A percentile compares a stretch with the other conserved stretches of the same genome.
These are phyloP conservation scores for Danaus plexippus DNA, from an alignment of 1,140 invertebrate genomes.

Conservation along the genomic window DNA sequence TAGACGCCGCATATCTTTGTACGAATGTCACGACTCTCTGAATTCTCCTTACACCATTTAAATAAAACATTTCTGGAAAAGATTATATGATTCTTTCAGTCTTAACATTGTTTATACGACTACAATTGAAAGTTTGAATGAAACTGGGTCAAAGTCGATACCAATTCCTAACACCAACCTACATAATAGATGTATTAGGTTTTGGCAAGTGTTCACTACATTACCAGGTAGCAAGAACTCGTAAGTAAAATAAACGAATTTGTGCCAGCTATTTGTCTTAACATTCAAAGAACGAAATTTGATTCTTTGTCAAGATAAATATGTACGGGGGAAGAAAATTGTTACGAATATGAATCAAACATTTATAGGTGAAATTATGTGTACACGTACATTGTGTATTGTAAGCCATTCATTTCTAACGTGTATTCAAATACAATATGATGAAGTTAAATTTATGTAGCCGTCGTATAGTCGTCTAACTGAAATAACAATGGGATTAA, in stretches of 20 bases:
- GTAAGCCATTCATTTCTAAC: not conserved
- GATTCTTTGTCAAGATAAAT: conserved; percentile 15
- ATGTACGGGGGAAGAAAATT: not conserved
- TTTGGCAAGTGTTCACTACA: conserved; percentile 23
- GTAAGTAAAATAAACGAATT: conserved; percentile 8
- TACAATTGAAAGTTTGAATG: conserved; percentile 1
- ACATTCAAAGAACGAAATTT: conserved; percentile 16
- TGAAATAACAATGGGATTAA: too few relatives aligned
- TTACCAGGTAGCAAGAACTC: conserved; percentile 20
- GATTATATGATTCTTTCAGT: too few relatives aligned
- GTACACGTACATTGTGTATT: not conserved
- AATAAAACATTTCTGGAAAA: too few relatives aligned
- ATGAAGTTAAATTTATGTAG: too few relatives aligned
- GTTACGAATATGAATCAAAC: not conserved
- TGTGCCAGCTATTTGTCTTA: conserved; percentile 16
- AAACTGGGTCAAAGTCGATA: conserved; percentile 20
- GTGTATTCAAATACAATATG: too few relatives aligned
- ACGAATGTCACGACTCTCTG: too few relatives aligned
- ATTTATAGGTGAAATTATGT: too few relatives aligned
- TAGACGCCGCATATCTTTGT: not conserved
- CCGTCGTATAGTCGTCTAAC: too few relatives aligned
- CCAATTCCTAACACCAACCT: conserved; percentile 7
- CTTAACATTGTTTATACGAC: too few relatives aligned
- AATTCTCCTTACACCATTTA: too few relatives aligned
- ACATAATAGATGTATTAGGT: conserved; percentile 25